These are phyloP conservation scores for Drosophila fulvimacula DNA, from an alignment of 2,888 invertebrate genomes.

Conservation along the genomic window DNA sequence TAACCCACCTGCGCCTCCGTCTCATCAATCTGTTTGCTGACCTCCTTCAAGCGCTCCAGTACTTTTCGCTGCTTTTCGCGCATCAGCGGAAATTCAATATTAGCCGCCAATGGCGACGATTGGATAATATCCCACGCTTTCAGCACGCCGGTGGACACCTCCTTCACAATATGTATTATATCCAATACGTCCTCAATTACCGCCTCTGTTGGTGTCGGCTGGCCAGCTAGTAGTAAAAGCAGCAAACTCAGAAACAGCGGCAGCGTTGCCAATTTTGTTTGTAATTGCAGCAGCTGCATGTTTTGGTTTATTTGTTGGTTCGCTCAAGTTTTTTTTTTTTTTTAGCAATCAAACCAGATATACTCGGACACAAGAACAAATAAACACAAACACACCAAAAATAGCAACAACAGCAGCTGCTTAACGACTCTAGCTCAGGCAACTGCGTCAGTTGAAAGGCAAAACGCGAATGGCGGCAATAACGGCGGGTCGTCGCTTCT, in stretches of 20 bases:
- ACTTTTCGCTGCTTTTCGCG: constrained; percentile 87
- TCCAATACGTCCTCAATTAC: constrained; percentile 87
- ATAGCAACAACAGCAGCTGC: constrained; percentile 6
- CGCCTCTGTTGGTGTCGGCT: constrained; percentile 81
- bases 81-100: constrained; percentile 87
- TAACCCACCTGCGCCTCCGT: constrained; percentile 81
- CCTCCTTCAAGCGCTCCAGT: constrained; percentile 85
- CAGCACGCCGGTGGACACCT: constrained; percentile 87
- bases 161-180: constrained; percentile 86
- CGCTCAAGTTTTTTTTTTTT: constrained; percentile 17
- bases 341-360: constrained; percentile 8
- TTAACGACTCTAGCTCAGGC: background rate
- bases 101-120: constrained; percentile 86
- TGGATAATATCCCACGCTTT: constrained; percentile 89
- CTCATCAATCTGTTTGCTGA: constrained; percentile 83
- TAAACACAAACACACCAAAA: constrained; percentile 15
- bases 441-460: constrained; percentile 54
- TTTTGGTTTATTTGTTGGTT: constrained; percentile 1
- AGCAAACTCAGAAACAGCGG: constrained; percentile 13
- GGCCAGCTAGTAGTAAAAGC: constrained; percentile 25
- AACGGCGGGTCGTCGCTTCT: constrained; percentile 6
- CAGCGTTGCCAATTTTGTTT: constrained; percentile 22
- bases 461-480: constrained; percentile 58
- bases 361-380: constrained; percentile 5
- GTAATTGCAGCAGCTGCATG: constrained; percentile 33